phyloP scores from a whole-genome alignment of 2,888 invertebrate genomes.

The Metallyticus violacea region DNA sequence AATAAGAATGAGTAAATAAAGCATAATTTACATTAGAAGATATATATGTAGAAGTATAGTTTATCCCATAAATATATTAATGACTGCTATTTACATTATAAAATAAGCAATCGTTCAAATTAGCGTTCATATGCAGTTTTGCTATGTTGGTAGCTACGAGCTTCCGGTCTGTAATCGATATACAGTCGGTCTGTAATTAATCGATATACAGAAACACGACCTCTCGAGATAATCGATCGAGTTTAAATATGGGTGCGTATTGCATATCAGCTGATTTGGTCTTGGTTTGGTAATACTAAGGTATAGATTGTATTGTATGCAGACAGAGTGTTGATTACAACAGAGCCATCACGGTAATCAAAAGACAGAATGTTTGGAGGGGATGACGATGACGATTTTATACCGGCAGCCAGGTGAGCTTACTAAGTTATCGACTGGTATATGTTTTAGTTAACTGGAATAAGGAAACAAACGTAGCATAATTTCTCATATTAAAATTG shows the following conservation, averaged over 20 bases:
- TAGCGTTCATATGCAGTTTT: no score
- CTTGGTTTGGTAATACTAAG: no score
- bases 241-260: not conserved
- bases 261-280: not conserved
- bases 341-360: not conserved
- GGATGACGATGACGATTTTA: slow-evolving; percentile 34
- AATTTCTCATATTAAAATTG: not conserved
- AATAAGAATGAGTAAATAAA: no score
- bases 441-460: not conserved
- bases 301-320: not conserved
- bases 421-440: not conserved
- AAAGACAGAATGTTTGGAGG: slow-evolving; percentile 29
- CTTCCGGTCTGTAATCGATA: no score
- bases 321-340: not conserved
- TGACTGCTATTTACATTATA: no score
- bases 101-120: no score
- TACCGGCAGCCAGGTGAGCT: slow-evolving; percentile 28
- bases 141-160: no score
- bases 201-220: no score
- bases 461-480: not conserved
- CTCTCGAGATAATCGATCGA: not conserved
- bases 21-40: no score
- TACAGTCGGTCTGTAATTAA: no score
- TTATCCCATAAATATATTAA: no score
- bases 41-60: no score